Evolutionary conservation across 2,113 vertebrate genomes (phyloP).

Genomic region (Neodon shergylaensis): DNA sequence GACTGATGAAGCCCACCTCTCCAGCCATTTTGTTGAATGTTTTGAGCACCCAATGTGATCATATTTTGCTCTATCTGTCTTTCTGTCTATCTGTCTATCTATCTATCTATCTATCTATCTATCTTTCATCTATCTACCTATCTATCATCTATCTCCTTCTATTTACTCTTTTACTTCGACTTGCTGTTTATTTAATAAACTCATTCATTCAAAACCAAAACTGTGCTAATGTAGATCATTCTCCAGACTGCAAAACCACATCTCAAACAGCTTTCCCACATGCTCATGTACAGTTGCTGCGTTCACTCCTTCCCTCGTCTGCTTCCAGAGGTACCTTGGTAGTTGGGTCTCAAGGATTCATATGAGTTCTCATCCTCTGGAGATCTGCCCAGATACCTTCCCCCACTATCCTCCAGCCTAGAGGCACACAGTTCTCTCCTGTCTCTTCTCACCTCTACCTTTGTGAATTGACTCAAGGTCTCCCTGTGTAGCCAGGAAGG

Average conservation of each 20-base stretch:
- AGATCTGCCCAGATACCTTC: not conserved
- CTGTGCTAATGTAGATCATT: not conserved
- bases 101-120: no score
- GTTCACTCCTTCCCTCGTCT: not conserved
- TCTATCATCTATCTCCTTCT: not conserved
- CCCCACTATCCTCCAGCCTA: not conserved
- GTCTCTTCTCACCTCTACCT: not conserved
- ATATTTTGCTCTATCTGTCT: not conserved
- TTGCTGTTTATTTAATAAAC: not conserved
- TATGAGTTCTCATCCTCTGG: not conserved
- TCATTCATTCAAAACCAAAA: not conserved
- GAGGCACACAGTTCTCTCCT: not conserved
- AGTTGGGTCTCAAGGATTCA: not conserved
- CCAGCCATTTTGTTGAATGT: not conserved
- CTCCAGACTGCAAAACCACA: no score
- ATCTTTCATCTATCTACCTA: not conserved
- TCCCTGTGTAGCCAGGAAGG: not conserved
- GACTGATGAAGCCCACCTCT: not conserved
- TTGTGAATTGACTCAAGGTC: not conserved
- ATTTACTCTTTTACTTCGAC: not conserved
- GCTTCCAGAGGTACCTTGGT: not conserved
- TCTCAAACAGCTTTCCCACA: not conserved
- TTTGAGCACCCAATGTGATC: not conserved
- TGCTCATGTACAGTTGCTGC: not conserved
- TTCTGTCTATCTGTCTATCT: no score